Evolutionary conservation across 2,888 invertebrate species (phyloP).

Genomic region (Oscheius sp.): DNA sequence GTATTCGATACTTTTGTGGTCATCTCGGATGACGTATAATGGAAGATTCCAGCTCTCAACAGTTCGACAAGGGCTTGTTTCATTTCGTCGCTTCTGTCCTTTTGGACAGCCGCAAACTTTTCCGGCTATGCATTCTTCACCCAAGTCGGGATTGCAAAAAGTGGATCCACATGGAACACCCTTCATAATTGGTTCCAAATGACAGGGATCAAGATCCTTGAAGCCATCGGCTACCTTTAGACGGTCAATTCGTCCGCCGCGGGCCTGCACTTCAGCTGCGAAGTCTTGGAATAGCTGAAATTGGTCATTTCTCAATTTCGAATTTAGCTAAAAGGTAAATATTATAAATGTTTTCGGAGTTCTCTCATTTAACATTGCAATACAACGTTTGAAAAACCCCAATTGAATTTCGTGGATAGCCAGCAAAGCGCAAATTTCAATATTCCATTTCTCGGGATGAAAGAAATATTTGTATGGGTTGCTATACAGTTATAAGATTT

Average conservation of each 20-base stretch:
- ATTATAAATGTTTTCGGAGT: too few species aligned
- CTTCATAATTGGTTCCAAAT: constrained; percentile 32
- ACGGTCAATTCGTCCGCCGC: constrained; percentile 49
- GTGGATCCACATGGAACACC: constrained; percentile 58
- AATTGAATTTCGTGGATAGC: too few species aligned
- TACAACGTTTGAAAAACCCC: too few species aligned
- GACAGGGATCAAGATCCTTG: constrained; percentile 55
- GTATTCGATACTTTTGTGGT: constrained; percentile 46
- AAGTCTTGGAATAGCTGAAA: constrained; percentile 48
- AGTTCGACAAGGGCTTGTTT: constrained; percentile 51
- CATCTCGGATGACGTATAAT: constrained; percentile 59
- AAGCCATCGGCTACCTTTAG: constrained; percentile 55
- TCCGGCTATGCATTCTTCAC: constrained; percentile 67
- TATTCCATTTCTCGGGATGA: too few species aligned
- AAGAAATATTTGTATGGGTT: too few species aligned
- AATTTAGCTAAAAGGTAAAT: too few species aligned
- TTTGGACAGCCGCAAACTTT: constrained; percentile 63
- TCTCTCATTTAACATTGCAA: too few species aligned
- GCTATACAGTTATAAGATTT: too few species aligned
- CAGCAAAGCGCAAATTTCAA: too few species aligned
- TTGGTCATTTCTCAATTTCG: background rate
- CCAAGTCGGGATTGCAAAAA: constrained; percentile 62
- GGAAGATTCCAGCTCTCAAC: constrained; percentile 63
- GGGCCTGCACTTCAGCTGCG: constrained; percentile 40
- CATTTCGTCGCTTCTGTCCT: constrained; percentile 57